These are phyloP conservation scores for Neoscelio sp. DNA, from an alignment of 2,888 invertebrate species.

Conservation along the genomic window DNA sequence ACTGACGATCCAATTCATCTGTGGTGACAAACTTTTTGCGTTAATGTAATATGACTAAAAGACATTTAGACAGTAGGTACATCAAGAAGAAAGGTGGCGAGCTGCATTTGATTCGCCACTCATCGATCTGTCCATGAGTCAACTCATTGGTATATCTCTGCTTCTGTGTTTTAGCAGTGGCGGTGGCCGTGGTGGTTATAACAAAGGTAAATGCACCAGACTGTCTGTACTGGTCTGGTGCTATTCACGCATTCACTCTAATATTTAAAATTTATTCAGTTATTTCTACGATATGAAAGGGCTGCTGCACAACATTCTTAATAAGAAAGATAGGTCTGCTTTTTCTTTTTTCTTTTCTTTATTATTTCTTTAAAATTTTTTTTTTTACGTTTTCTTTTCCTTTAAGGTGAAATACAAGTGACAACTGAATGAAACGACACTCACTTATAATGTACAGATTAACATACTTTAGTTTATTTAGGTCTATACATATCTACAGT, in stretches of 20 bases:
- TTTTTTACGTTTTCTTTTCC: too few species aligned
- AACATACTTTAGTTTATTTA: too few species aligned
- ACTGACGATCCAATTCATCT: neutral
- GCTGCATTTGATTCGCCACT: constrained; percentile 85
- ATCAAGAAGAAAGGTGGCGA: constrained; percentile 85
- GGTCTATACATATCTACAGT: too few species aligned
- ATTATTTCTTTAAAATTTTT: constrained; percentile 5
- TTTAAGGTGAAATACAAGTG: too few species aligned
- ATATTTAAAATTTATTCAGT: constrained; percentile 82
- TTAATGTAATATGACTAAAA: constrained; percentile 79
- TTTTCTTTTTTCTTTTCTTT: constrained; percentile 10
- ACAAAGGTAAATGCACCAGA: constrained; percentile 97
- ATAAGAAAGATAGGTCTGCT: constrained; percentile 27
- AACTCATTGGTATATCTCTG: constrained; percentile 90
- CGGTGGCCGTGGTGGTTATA: constrained; percentile 97
- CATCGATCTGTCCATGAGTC: constrained; percentile 85
- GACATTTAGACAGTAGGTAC: constrained; percentile 86
- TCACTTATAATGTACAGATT: too few species aligned
- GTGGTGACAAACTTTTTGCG: constrained; percentile 20
- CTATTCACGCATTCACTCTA: constrained; percentile 87
- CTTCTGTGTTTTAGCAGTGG: constrained; percentile 96
- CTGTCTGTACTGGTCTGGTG: constrained; percentile 88
- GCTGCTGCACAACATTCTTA: constrained; percentile 76
- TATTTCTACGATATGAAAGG: constrained; percentile 82
- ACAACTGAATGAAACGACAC: too few species aligned